Evolutionary conservation across 2,797 vertebrate genomes (phyloP), one percentile per base, ranked within the genome.

Genomic region (Ispidina picta): DNA sequence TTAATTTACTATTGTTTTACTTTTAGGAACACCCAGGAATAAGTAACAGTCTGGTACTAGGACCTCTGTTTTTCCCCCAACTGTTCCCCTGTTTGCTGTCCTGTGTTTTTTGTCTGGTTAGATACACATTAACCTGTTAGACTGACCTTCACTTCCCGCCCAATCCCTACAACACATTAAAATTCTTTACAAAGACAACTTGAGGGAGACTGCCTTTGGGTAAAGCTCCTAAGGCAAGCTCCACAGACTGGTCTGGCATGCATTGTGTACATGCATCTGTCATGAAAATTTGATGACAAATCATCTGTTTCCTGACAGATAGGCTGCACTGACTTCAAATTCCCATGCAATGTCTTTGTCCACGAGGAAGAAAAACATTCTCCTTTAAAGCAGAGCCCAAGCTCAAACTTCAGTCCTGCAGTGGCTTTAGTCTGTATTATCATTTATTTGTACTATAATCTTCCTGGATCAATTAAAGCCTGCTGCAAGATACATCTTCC

Each of bases 241-340:
- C 86, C 69, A 65, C 75, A 85, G 74, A 23, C 86, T 88, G 62
- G 66, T 95, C 95, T 96, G 80, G 84, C 88, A 91, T 83, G 88
- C 65, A 23, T 75, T 81, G 75, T 95, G 95, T 96, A 96, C 96
- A 96, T 88, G 82, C 76, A 92, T 91, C 83, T 93, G 90, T 76
- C 77, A 92, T 0, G 7, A 91, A 90, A 78, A 95, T 96, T 91
- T 96, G 91, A 93, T 96, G 95, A 96, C 91, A 97, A 97, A 94
- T 95, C 92, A 96, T 82, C 95, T 96, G 87, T 69, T 94, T 96
- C 93, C 92, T 95, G 90, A 96, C 83, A 88, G 83, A 96, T 92
- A 89, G 88, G 70, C 83, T 96, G 83, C 52, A 91, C 86, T 93
- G 86, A 80, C 83, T 96, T 96, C 91, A 92, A 86, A 91, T 94